A percentile compares a stretch with the other conserved stretches of the same genome.
Evolutionary conservation across 2,888 invertebrate species (phyloP).

Genomic region (Polydrusus pterygomalis): DNA sequence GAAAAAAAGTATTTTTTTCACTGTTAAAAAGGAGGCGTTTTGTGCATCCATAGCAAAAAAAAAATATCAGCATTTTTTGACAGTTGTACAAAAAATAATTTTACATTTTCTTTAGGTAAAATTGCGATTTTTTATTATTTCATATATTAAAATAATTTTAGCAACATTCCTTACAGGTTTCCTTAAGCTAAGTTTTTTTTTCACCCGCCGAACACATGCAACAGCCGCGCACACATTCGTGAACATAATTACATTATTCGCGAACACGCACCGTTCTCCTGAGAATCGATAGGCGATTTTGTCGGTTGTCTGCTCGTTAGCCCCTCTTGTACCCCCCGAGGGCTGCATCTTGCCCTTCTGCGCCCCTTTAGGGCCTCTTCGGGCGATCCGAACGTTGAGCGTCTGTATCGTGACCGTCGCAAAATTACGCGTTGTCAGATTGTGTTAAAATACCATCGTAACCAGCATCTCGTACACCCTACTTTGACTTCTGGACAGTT

Average conservation of each 20-base stretch:
- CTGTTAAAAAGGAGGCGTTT: no score
- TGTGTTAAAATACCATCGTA: no score
- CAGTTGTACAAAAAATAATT: no score
- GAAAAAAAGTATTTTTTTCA: no score
- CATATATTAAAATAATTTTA: not conserved
- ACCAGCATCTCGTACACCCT: no score
- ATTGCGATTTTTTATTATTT: not conserved
- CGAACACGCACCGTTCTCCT: conserved; percentile 39
- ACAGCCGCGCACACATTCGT: conserved; percentile 36
- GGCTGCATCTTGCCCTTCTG: conserved; percentile 21
- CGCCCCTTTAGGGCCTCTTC: conserved; percentile 32
- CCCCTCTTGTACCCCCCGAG: conserved; percentile 16
- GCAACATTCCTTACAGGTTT: not conserved
- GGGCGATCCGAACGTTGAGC: conserved; percentile 8
- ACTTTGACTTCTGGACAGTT: no score
- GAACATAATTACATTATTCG: conserved; percentile 50
- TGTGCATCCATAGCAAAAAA: no score
- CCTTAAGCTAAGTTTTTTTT: not conserved
- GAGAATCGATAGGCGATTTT: conserved; percentile 45
- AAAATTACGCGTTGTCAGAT: no score
- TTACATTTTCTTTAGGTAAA: no score
- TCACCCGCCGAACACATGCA: conserved; percentile 22
- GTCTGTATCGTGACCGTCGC: no score
- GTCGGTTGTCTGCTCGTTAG: conserved; percentile 44
- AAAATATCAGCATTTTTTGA: no score